Conservation (phyloP, 2,888 invertebrate genomes). For the Apodemia hepburni region DNA sequence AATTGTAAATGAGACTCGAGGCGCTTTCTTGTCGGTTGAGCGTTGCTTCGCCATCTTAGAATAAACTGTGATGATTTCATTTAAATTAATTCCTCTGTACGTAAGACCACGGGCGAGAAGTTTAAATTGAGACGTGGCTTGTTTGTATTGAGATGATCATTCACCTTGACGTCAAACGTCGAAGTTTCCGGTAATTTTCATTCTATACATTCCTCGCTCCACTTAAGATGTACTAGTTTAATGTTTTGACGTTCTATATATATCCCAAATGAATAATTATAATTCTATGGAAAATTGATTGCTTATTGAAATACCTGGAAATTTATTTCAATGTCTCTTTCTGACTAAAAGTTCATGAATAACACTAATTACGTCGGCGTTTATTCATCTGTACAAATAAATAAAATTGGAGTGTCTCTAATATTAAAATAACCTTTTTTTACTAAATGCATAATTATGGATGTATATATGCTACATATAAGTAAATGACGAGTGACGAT, state of each 20-base stretch:
- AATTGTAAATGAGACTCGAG: conserved; percentile 76
- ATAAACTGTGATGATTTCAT: conserved; percentile 76
- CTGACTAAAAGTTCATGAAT: no score
- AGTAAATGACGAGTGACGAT: no score
- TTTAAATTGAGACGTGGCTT: conserved; percentile 26
- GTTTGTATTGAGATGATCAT: conserved; percentile 16
- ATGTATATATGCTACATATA: no score
- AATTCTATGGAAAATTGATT: no score
- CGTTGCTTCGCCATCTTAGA: conserved; percentile 64
- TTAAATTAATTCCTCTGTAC: conserved; percentile 66
- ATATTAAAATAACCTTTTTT: no score
- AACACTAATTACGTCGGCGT: no score
- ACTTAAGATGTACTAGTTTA: not conserved
- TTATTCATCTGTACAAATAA: no score
- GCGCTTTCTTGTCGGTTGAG: conserved; percentile 71
- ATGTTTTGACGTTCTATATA: not conserved
- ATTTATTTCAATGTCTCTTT: no score
- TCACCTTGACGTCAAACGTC: conserved; percentile 12
- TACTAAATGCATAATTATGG: no score
- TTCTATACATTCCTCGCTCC: not conserved
- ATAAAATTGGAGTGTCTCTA: no score
- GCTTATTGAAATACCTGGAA: no score
- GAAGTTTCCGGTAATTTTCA: conserved; percentile 10
- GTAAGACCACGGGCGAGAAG: conserved; percentile 44
- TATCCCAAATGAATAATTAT: no score